Percentiles rank a stretch among this genome's conserved stretches.
These are phyloP conservation scores for Propithecus perrieri DNA, from an alignment of 2,797 vertebrate species.

Conservation along the genomic window DNA sequence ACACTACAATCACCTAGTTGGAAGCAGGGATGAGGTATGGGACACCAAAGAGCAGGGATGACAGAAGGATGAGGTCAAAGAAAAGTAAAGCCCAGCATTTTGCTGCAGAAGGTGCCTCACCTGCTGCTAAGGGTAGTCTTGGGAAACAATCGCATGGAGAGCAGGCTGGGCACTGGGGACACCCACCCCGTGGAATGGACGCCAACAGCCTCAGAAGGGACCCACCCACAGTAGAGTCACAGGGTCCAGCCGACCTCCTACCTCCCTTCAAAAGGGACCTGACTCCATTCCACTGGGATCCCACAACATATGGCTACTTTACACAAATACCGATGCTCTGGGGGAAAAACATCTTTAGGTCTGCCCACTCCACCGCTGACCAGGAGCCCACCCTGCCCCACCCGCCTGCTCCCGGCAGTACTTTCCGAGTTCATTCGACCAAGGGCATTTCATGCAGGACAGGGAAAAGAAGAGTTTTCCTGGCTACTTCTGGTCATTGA, in stretches of 20 bases:
- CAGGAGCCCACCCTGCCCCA: neutral
- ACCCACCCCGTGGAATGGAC: neutral
- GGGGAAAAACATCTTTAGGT: neutral
- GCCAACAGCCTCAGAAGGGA: neutral
- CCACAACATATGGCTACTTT: neutral
- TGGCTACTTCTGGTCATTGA: neutral
- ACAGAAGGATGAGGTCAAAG: neutral
- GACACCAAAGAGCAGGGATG: neutral
- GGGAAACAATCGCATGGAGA: fast-evolving
- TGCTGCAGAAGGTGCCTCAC: neutral
- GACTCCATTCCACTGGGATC: slow-evolving; percentile 19
- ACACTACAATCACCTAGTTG: neutral
- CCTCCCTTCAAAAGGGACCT: neutral
- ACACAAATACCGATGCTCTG: neutral
- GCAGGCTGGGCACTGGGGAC: neutral
- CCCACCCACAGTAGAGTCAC: fast-evolving
- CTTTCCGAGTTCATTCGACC: neutral
- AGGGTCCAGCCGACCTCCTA: neutral
- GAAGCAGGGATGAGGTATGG: neutral
- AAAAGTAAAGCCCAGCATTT: neutral
- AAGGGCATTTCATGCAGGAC: neutral
- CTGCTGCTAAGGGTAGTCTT: neutral
- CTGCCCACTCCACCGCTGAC: neutral
- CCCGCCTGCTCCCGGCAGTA: neutral
- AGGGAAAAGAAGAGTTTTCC: neutral